Evolutionary conservation across 23 tunicate genomes (phyloP).

Genomic region (Trididemnum miniatum): DNA sequence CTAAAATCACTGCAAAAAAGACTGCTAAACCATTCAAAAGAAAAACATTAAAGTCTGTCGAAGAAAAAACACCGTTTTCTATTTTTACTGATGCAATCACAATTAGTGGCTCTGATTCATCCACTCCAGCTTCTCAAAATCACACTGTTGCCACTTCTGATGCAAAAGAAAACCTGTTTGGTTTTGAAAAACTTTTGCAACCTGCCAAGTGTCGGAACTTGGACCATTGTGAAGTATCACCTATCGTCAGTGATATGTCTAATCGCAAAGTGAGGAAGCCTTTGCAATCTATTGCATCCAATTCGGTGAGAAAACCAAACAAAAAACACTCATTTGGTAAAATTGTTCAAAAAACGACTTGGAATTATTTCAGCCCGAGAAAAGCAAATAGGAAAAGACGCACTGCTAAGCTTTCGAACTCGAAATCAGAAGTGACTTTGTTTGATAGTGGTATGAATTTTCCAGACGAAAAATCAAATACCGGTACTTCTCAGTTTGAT

Average conservation of each 20-base stretch:
- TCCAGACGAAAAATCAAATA: neutral
- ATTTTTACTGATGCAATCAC: neutral
- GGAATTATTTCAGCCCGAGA: too few relatives aligned
- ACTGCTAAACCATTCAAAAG: too few relatives aligned
- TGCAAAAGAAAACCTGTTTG: conserved; percentile 15
- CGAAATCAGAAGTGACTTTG: neutral
- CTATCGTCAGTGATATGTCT: neutral
- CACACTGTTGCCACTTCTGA: neutral
- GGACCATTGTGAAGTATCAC: neutral
- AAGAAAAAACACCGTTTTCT: neutral
- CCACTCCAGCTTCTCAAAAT: conserved; percentile 13
- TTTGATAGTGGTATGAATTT: neutral
- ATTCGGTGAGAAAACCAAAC: neutral
- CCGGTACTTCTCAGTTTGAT: neutral
- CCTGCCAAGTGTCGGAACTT: neutral
- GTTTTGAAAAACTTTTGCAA: conserved; percentile 20
- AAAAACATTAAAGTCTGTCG: neutral
- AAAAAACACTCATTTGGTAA: too few relatives aligned
- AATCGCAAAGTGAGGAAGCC: neutral
- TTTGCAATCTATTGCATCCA: neutral
- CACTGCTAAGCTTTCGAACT: neutral
- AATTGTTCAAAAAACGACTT: too few relatives aligned
- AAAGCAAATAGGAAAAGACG: neutral
- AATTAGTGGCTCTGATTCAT: conserved; percentile 3
- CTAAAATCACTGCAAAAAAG: neutral